Base-by-base conservation (phyloP, 2,113 vertebrate genomes). In the Tringa solitaria region DNA sequence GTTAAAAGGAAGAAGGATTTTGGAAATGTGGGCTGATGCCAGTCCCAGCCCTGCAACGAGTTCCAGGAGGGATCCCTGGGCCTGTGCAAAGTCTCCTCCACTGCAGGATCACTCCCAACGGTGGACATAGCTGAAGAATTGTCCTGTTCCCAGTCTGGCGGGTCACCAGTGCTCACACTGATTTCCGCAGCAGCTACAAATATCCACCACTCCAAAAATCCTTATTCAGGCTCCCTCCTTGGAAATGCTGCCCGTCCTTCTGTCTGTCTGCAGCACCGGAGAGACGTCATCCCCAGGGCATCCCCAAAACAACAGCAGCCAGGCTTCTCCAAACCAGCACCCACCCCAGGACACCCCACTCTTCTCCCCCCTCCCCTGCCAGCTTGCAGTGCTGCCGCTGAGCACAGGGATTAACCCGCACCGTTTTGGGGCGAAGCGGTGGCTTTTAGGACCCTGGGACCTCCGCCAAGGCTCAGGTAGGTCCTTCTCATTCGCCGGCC, bases 391-490 rank as follows among this genome's bases (percentile, higher is more conserved):
- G 65, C 73, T 7, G 12, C 84, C 70, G 81, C 84, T 28, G 90
- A 88, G 28, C 79, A 54, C 39, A 13, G 12, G 2, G 0, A 9
- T 3, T 3, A 28, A 23, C 5, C 69, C 4, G 83, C 64, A 46
- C 89, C 20, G 17, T 59, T 72, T 59, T 65, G 19, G 93, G 87
- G 82, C 2, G 20, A 75, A 84, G 60, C 16, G 84, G 41, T 60
- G 94, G 93, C 68, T 73, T 94, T 92, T 96, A 97, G 97, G 97
- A 97, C 97, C 97, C 97, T 95, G 97, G 92, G 96, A 88, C 39
- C 80, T 48, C 91, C 68, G n/a, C 86, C 94, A 72, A 35, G 83
- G 33, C 85, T 93, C 96, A 98, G 97, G 97, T 98, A 95, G 97
- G 96, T 92, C 91, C 73, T 95, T 39, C 87, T 95, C 93, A 95